These are phyloP conservation scores for Phymatocera aterrima DNA, from an alignment of 2,888 invertebrate species.

Conservation along the genomic window DNA sequence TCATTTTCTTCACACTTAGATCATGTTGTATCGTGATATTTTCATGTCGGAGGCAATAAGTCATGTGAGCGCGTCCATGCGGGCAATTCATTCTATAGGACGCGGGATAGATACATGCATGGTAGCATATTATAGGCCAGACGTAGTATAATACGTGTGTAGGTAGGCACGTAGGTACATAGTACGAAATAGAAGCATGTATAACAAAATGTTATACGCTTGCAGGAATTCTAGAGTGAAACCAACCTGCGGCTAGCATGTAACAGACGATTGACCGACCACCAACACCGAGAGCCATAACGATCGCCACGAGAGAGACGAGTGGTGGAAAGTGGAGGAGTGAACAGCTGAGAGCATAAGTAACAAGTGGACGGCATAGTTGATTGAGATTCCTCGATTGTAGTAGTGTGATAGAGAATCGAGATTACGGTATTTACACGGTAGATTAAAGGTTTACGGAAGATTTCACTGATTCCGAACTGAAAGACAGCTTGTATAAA, in stretches of 20 bases:
- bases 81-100: too few species aligned
- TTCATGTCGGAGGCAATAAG: too few species aligned
- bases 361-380: constrained; percentile 21
- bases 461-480: neutral
- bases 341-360: constrained; percentile 32
- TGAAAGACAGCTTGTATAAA: too few species aligned
- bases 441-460: neutral
- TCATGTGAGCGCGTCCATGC: too few species aligned
- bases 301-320: neutral
- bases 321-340: constrained; percentile 9
- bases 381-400: neutral
- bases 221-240: constrained; percentile 46
- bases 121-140: too few species aligned
- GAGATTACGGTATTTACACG: neutral
- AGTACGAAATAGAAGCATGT: neutral
- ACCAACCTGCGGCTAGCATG: constrained; percentile 45
- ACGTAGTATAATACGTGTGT: too few species aligned
- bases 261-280: constrained; percentile 30
- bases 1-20: too few species aligned
- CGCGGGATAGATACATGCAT: too few species aligned
- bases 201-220: neutral
- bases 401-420: neutral
- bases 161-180: neutral
- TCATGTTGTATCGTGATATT: too few species aligned
- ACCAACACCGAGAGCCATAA: neutral